A percentile compares a stretch with the other conserved stretches of the same genome.
These are phyloP conservation scores for Phymastichus coffea DNA, from an alignment of 1,140 invertebrate species.

Conservation along the genomic window DNA sequence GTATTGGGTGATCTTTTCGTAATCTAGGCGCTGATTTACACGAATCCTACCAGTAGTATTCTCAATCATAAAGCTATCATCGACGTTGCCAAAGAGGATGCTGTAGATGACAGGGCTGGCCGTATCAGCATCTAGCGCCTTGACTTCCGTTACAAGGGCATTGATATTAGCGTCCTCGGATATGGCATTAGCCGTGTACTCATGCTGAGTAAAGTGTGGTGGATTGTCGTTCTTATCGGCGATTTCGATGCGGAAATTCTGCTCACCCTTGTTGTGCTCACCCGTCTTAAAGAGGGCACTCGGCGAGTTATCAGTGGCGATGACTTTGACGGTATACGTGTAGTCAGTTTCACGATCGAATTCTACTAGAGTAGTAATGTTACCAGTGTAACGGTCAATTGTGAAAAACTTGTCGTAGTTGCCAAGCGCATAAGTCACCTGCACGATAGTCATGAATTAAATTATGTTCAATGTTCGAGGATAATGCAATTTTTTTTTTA, in stretches of 20 bases:
- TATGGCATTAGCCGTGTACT: slow-evolving; percentile 76
- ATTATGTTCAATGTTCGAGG: not conserved
- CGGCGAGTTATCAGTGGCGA: slow-evolving; percentile 81
- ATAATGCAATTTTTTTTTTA: not conserved
- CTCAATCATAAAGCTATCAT: slow-evolving; percentile 77
- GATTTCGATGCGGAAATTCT: slow-evolving; percentile 82
- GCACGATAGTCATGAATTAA: not conserved
- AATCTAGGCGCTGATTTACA: slow-evolving; percentile 77
- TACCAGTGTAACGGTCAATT: slow-evolving; percentile 80
- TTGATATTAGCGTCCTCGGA: slow-evolving; percentile 81
- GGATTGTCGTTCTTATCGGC: slow-evolving; percentile 90
- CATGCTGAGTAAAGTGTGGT: slow-evolving; percentile 72
- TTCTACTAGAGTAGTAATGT: slow-evolving; percentile 73
- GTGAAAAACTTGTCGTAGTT: slow-evolving; percentile 71
- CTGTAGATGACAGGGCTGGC: slow-evolving; percentile 79
- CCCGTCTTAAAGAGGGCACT: slow-evolving; percentile 70
- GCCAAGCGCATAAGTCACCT: slow-evolving; percentile 72
- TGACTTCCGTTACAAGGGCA: slow-evolving; percentile 77
- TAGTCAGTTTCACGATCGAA: slow-evolving; percentile 81
- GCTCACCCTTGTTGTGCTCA: slow-evolving; percentile 69
- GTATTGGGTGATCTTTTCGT: slow-evolving; percentile 79
- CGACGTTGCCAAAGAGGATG: slow-evolving; percentile 75
- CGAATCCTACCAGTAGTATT: slow-evolving; percentile 77
- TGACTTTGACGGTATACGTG: slow-evolving; percentile 81
- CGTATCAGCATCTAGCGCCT: slow-evolving; percentile 77